Conservation (phyloP, 1,140 invertebrate genomes). For the Formica exsecta region DNA sequence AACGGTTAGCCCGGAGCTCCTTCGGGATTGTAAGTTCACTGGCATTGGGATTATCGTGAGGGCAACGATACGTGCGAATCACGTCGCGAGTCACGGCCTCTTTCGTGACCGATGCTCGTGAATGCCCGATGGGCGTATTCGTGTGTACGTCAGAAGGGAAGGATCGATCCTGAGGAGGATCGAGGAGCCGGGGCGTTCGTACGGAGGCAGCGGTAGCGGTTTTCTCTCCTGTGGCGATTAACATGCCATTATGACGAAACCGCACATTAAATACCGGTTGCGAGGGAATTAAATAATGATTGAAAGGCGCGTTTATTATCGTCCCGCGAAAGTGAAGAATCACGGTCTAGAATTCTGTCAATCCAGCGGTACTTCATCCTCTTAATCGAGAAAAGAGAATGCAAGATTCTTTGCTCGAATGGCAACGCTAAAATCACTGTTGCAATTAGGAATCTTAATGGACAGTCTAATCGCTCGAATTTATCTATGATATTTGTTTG, state of each 20-base stretch:
- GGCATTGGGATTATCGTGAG: conserved; percentile 81
- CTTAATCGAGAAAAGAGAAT: conserved; percentile 30
- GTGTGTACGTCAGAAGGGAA: conserved; percentile 80
- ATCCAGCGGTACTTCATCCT: conserved; percentile 15
- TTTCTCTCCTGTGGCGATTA: conserved; percentile 70
- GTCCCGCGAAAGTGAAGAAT: conserved; percentile 61
- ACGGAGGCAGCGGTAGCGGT: conserved; percentile 78
- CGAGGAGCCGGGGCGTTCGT: conserved; percentile 57
- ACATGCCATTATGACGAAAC: conserved; percentile 67
- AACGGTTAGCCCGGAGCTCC: conserved; percentile 68
- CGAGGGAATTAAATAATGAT: conserved; percentile 57
- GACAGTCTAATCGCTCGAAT: conserved; percentile 8
- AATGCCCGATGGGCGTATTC: conserved; percentile 84
- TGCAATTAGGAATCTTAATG: conserved; percentile 27
- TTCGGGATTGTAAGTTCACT: conserved; percentile 82
- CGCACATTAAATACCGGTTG: conserved; percentile 59
- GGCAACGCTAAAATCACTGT: conserved; percentile 33
- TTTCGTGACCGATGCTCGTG: conserved; percentile 84
- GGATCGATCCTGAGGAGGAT: conserved; percentile 73
- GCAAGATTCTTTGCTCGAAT: conserved; percentile 14
- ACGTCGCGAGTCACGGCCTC: conserved; percentile 80
- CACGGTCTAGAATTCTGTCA: conserved; percentile 63
- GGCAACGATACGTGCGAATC: conserved; percentile 84
- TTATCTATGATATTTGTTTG: conserved; percentile 20
- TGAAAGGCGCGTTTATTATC: conserved; percentile 62